Evolutionary conservation across 2,888 invertebrate species (phyloP).

Genomic region (Amitus sp.): DNA sequence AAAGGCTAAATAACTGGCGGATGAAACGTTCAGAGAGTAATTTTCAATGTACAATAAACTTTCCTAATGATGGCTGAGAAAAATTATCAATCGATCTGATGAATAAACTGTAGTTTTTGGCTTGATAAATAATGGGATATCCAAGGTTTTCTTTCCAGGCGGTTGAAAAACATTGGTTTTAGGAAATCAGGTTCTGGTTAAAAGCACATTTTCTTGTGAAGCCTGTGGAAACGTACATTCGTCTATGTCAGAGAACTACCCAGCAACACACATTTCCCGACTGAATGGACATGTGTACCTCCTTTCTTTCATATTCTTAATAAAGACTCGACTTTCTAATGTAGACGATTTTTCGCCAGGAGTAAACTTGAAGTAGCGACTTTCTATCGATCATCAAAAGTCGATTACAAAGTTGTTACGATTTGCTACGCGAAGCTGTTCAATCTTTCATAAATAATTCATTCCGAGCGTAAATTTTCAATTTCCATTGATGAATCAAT

Average conservation of each 20-base stretch:
- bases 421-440: background rate
- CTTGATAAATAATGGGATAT: background rate
- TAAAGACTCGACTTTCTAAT: constrained; percentile 1
- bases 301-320: background rate
- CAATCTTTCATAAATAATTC: background rate
- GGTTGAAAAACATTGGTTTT: background rate
- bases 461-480: no score
- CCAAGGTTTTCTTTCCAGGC: background rate
- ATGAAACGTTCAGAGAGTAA: no score
- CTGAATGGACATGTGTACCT: background rate
- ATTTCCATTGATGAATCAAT: no score
- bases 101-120: background rate
- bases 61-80: background rate
- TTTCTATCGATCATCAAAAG: background rate
- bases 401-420: background rate
- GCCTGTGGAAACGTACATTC: background rate
- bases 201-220: background rate
- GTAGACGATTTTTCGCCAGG: background rate
- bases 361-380: background rate
- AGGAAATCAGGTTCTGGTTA: background rate
- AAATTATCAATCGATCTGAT: background rate
- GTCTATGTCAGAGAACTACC: background rate
- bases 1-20: no score
- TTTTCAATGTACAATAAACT: background rate
- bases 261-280: background rate